Percentiles rank a stretch among this genome's conserved stretches.
Evolutionary conservation across 2,113 vertebrate species (phyloP).

Genomic region (Zosterops borbonicus): DNA sequence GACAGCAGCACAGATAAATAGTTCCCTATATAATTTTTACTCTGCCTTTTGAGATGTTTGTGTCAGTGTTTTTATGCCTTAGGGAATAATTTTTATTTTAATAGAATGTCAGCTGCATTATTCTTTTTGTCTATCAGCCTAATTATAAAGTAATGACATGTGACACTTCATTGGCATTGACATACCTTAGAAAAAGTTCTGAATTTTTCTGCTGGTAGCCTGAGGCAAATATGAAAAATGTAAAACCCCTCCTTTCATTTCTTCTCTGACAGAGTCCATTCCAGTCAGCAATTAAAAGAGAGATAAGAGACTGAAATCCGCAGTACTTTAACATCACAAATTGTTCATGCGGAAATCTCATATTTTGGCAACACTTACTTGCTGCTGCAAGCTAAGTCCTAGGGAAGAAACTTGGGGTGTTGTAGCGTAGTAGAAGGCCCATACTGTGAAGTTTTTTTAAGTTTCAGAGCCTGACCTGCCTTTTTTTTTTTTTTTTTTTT

Average conservation of each 20-base stretch:
- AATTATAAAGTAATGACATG: conserved; percentile 60
- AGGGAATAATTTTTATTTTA: conserved; percentile 28
- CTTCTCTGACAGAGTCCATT: neutral
- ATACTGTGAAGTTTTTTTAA: neutral
- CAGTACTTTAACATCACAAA: neutral
- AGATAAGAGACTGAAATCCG: neutral
- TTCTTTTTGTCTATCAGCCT: conserved; percentile 45
- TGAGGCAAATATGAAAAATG: conserved; percentile 4
- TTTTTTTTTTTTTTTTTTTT: neutral
- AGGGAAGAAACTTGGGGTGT: neutral
- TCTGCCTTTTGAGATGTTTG: neutral
- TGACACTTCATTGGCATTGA: neutral
- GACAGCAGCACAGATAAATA: neutral
- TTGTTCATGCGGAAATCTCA: neutral
- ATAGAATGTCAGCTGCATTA: conserved; percentile 27
- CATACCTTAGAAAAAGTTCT: conserved; percentile 12
- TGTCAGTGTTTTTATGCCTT: conserved; percentile 30
- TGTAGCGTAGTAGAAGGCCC: neutral
- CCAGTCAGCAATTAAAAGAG: neutral
- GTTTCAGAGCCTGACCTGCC: neutral
- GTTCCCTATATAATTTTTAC: neutral
- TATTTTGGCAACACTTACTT: neutral
- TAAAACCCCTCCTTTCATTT: neutral
- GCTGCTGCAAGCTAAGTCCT: neutral
- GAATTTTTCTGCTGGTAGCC: conserved; percentile 37